phyloP scores from a whole-genome alignment of 2,888 invertebrate genomes.

The Camptogramma bilineatum region DNA sequence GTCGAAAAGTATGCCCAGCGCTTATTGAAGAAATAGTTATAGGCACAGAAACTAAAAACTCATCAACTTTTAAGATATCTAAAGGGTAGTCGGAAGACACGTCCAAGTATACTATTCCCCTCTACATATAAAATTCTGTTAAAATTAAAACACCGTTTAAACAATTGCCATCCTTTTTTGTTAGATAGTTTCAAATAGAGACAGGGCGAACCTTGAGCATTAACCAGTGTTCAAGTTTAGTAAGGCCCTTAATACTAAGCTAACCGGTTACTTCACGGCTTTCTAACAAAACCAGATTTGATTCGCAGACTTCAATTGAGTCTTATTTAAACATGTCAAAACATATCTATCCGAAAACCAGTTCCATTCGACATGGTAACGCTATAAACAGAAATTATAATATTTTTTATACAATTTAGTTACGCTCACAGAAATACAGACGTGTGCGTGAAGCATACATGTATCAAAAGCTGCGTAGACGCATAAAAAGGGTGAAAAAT shows the following conservation, averaged over 20 bases:
- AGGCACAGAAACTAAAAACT: no score
- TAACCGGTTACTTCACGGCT: conserved; percentile 11
- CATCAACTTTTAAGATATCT: no score
- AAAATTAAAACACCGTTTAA: no score
- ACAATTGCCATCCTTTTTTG: no score
- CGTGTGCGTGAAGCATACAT: conserved; percentile 36
- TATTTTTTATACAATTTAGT: conserved; percentile 61
- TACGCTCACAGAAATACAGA: conserved; percentile 54
- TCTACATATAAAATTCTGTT: no score
- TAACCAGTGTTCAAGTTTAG: no score
- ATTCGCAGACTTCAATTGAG: conserved; percentile 51
- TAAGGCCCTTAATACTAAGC: no score
- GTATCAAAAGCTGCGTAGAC: conserved; percentile 48
- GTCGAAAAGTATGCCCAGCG: background rate
- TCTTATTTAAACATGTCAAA: conserved; percentile 66
- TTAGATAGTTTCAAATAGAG: no score
- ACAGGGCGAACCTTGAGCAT: no score
- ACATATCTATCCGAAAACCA: conserved; percentile 53
- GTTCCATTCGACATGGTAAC: conserved; percentile 58
- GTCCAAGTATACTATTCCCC: no score
- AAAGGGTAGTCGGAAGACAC: background rate
- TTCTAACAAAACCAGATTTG: conserved; percentile 28
- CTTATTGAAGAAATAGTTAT: no score
- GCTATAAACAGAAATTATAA: conserved; percentile 52
- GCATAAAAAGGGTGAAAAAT: conserved; percentile 63